A percentile compares a stretch with the other conserved stretches of the same genome.
phyloP scores from a whole-genome alignment of 2,113 vertebrate species.

The Peromyscus polionotus region DNA sequence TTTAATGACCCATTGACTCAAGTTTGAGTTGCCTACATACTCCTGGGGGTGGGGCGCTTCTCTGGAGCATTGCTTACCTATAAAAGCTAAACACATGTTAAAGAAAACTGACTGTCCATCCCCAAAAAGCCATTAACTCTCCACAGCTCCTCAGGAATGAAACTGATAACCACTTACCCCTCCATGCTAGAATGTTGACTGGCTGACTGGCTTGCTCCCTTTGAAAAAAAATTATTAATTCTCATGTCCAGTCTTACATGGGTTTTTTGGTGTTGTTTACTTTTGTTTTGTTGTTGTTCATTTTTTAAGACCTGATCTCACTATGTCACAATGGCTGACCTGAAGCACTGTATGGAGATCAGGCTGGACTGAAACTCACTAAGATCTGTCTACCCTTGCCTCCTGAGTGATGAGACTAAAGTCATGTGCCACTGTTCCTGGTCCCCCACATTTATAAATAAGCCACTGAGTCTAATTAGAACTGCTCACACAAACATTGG shows the following conservation, averaged over 20 bases:
- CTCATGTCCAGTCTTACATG: too few relatives aligned
- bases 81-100: background rate
- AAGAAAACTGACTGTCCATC: background rate
- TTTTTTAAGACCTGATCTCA: background rate
- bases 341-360: background rate
- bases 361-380: background rate
- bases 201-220: background rate
- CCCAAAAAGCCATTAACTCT: background rate
- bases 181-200: background rate
- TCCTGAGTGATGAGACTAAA: background rate
- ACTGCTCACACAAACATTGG: background rate
- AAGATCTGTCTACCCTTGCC: background rate
- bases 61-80: background rate
- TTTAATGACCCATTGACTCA: background rate
- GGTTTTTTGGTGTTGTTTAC: too few relatives aligned
- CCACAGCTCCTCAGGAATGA: background rate
- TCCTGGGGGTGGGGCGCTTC: background rate
- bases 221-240: background rate
- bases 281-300: too few relatives aligned
- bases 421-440: background rate
- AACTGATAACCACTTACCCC: background rate
- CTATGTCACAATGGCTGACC: background rate
- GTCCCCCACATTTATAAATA: background rate
- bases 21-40: background rate
- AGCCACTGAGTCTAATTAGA: background rate